A percentile compares a stretch with the other conserved stretches of the same genome.
Evolutionary conservation across 2,113 vertebrate species (phyloP).

Genomic region (Acanthisitta chloris): DNA sequence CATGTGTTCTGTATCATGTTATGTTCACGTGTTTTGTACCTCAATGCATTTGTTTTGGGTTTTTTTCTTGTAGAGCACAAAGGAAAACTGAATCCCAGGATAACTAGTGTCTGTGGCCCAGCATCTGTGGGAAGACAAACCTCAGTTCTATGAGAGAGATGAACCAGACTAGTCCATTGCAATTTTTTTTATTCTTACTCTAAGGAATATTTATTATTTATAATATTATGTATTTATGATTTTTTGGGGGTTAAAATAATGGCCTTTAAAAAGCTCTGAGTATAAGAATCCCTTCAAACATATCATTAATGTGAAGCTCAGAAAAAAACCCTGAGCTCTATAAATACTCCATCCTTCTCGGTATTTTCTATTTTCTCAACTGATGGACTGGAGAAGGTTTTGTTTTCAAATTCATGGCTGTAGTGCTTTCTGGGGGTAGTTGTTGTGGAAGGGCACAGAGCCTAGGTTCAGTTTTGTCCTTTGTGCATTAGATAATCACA

Average conservation of each 20-base stretch:
- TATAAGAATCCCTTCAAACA: not conserved
- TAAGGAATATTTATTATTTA: not conserved
- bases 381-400: not conserved
- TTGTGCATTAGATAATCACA: constrained; percentile 36
- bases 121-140: not conserved
- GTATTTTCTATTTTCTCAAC: not conserved
- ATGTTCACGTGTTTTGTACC: constrained; percentile 34
- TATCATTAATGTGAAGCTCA: not conserved
- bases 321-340: not conserved
- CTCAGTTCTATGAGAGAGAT: not conserved
- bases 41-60: not conserved
- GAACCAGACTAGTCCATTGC: not conserved
- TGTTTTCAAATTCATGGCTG: not conserved
- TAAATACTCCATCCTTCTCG: not conserved
- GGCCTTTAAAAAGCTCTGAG: not conserved
- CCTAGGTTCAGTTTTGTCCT: constrained; percentile 68
- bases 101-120: not conserved
- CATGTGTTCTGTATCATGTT: constrained; percentile 41
- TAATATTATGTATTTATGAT: not conserved
- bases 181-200: not conserved
- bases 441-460: not conserved
- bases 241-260: not conserved
- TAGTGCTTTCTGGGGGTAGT: not conserved
- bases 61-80: constrained; percentile 23
- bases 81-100: constrained; percentile 65